Evolutionary conservation across 1,140 invertebrate genomes (phyloP).

Genomic region (Heliconius hermathena): DNA sequence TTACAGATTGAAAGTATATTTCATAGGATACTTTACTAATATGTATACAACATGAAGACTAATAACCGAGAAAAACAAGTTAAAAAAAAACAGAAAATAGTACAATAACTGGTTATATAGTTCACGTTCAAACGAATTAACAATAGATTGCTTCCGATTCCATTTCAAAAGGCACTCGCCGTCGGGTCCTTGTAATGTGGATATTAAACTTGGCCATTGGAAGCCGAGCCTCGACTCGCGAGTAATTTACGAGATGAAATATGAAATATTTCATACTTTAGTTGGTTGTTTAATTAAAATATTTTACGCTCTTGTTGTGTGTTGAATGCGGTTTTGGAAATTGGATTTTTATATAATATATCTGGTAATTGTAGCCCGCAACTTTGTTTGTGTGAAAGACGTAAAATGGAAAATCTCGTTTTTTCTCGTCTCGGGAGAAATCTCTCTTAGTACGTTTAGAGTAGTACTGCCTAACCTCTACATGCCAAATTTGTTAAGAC

Average conservation of each 20-base stretch:
- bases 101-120: background rate
- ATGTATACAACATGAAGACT: no score
- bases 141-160: background rate
- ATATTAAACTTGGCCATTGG: conserved; percentile 30
- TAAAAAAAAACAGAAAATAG: no score
- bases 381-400: no score
- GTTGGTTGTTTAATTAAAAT: conserved; percentile 5
- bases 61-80: no score
- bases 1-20: no score
- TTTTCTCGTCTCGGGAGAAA: no score
- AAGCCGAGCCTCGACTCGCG: background rate
- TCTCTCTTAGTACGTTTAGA: no score
- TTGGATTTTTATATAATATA: background rate
- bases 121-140: background rate
- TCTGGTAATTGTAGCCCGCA: no score
- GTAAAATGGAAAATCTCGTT: no score
- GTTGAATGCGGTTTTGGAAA: background rate
- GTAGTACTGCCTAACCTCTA: no score
- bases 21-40: no score
- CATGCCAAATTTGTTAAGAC: no score
- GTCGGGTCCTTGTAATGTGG: conserved; percentile 20
- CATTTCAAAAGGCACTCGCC: background rate
- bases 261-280: conserved; percentile 22
- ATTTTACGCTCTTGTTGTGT: background rate
- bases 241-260: conserved; percentile 19